phyloP scores from a whole-genome alignment of 1,140 invertebrate genomes.

The Diabrotica undecimpunctata region DNA sequence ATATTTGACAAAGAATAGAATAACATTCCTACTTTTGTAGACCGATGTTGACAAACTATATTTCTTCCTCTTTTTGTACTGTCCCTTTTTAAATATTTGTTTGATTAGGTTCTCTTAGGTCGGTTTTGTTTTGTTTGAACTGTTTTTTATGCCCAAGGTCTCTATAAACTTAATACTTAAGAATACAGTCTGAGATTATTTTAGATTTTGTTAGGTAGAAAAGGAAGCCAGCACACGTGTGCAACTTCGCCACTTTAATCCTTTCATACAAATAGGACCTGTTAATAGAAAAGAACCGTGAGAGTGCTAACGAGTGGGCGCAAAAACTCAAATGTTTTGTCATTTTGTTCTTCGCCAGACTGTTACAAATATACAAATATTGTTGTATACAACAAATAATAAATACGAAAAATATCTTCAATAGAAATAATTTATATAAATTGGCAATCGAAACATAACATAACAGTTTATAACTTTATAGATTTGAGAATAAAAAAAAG shows the following conservation, averaged over 20 bases:
- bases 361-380: no score
- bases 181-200: neutral
- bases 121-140: neutral
- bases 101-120: neutral
- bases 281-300: neutral
- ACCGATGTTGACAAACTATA: neutral
- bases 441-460: no score
- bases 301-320: neutral
- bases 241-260: neutral
- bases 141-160: neutral
- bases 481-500: no score
- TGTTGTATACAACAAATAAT: no score
- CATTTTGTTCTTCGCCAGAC: no score
- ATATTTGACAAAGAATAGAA: neutral
- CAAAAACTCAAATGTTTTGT: no score
- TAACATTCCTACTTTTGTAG: neutral
- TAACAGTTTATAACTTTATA: no score
- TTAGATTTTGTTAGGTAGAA: neutral
- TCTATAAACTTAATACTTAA: neutral
- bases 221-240: neutral
- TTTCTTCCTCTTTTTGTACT: neutral
- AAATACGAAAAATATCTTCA: no score
- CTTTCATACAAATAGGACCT: neutral
- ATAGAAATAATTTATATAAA: no score
- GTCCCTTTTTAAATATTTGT: conserved; percentile 1